Base-by-base conservation (phyloP, 1,140 invertebrate genomes). In the Oscheius sp. region DNA sequence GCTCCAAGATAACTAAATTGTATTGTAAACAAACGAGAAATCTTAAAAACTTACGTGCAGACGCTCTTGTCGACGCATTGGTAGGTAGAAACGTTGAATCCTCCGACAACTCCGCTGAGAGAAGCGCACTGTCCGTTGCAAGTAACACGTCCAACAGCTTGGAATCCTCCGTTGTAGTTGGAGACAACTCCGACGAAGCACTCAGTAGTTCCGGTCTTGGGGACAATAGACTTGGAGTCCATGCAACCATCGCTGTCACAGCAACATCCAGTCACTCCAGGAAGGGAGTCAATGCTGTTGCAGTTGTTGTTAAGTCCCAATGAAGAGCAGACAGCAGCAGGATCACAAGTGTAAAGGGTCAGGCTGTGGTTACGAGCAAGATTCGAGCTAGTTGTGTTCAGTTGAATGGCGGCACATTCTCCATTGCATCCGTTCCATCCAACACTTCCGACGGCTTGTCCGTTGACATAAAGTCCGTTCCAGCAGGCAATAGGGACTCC, bases 211-310 rank as follows among this genome's bases (percentile, higher is more conserved):
- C 62, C 46, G 42, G 23, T 49, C 42, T 63, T 13, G 52, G 52
- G 55, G 34, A 32, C 35, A 36, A 34, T 61, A 38, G 64, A 20
- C 1, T 52, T 68, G 36, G 72, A 46, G 42, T 74, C 72, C 3
- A 75, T 59, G 45, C 73, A 75, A n/a, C 55, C 64, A 35, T 75
- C 63, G 32, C 34, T 61, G 68, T 73, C 65, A 65, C 73, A 75
- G 59, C 73, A 75, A 42, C 73, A 75, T 35, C 55, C 65, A 23
- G 59, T 72, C 20, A 69, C 34, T 36, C 68, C 65, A 42, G 65
- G 62, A 23, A 55, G 10, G 34, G 35, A 32, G 23, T 75, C 68
- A 23, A 75, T 29, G 34, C 23, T 64, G 18, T 23, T n/a, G 20
- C 73, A 75, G 20, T 36, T 75, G 73, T 75, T 75, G 13, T 3